phyloP scores from a whole-genome alignment of 2,113 vertebrate species.

The Daphoenositta chrysoptera region DNA sequence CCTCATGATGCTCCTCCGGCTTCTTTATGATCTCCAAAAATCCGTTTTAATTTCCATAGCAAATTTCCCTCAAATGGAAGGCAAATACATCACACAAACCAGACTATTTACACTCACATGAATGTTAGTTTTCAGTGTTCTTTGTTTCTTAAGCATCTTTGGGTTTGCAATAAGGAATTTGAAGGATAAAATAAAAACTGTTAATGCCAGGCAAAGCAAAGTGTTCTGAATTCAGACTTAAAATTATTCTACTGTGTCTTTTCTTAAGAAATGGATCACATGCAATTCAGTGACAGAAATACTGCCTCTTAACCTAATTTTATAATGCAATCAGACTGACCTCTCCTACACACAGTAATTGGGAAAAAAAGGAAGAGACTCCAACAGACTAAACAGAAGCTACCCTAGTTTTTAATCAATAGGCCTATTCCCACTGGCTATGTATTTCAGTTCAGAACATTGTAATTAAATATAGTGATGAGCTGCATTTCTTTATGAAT shows the following conservation, averaged over 20 bases:
- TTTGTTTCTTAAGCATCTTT: neutral
- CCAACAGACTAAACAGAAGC: conserved; percentile 37
- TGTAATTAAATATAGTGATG: conserved; percentile 56
- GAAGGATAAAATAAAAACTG: neutral
- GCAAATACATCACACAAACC: neutral
- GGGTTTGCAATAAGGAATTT: neutral
- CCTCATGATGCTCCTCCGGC: neutral
- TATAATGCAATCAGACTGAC: conserved; percentile 7
- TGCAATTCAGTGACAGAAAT: conserved; percentile 12
- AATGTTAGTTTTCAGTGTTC: neutral
- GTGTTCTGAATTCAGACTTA: neutral
- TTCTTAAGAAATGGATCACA: neutral
- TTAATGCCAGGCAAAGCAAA: neutral
- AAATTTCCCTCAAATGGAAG: neutral
- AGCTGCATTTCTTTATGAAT: conserved; percentile 43
- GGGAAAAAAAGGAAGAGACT: neutral
- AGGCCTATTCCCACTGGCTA: conserved; percentile 40
- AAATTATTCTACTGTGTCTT: neutral
- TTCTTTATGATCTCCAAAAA: neutral
- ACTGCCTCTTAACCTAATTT: conserved; percentile 35
- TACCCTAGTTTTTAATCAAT: conserved; percentile 66
- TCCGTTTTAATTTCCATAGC: neutral
- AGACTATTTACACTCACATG: neutral
- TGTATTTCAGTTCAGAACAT: conserved; percentile 45
- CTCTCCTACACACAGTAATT: conserved; percentile 18